Conservation (phyloP, 2,113 vertebrate genomes). For the Tupaia tana region DNA sequence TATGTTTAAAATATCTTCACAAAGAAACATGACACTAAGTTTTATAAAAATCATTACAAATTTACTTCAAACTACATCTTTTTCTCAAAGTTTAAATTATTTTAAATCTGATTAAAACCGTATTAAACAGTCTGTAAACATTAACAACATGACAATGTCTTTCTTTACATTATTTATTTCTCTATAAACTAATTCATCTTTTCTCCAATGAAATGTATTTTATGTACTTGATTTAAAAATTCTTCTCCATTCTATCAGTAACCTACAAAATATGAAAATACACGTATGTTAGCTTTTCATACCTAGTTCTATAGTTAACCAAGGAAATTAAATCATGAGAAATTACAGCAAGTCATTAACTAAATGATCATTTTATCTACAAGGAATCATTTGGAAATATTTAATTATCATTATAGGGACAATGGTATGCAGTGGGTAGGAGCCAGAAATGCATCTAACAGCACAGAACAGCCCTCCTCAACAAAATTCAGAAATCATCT, state of each 20-base stretch:
- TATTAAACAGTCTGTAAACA: slow-evolving; percentile 14
- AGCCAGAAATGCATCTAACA: not conserved
- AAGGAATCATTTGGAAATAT: not conserved
- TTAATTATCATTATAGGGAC: not conserved
- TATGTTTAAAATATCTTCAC: not conserved
- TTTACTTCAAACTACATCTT: slow-evolving; percentile 5
- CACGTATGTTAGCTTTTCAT: not conserved
- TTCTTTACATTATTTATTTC: slow-evolving; percentile 11
- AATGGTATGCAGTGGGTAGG: not conserved
- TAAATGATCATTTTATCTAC: not conserved
- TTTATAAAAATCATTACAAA: slow-evolving; percentile 5
- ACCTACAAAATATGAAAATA: not conserved
- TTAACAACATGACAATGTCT: not conserved
- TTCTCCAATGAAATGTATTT: not conserved
- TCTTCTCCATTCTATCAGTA: slow-evolving; percentile 1
- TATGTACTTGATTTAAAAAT: not conserved
- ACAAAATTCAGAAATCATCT: not conserved
- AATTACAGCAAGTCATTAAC: not conserved
- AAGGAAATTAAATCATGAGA: not conserved
- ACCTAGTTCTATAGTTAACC: not conserved
- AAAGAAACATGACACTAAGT: slow-evolving; percentile 14
- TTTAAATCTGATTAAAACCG: not conserved
- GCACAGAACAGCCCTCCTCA: not conserved
- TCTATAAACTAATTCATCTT: slow-evolving; percentile 36
- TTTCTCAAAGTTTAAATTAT: not conserved